Evolutionary conservation across 23 tunicate genomes (phyloP), one percentile per base, ranked within the genome.

Genomic region (Trididemnum clinides): DNA sequence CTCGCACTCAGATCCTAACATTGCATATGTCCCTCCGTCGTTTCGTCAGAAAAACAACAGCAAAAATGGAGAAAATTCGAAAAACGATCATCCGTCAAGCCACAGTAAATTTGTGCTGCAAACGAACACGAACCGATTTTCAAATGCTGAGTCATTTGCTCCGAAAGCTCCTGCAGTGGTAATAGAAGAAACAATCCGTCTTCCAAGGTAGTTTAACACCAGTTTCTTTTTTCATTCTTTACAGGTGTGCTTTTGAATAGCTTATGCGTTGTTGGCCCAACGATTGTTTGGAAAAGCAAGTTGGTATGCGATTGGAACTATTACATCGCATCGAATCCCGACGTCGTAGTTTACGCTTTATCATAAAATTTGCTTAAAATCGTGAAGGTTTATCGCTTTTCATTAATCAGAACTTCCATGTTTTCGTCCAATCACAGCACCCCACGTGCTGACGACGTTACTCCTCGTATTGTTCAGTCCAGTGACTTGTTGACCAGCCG

Each of bases 1-100:
- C n/a, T n/a, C n/a, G n/a, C n/a, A n/a, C 29, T 50, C 49, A 1
- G 88, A 85, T 57, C 88, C 88, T 1, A 85, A 85, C 82, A 85
- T 85, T 0, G 88, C 88, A 0, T 85, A 85, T 33, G 36, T 73
- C 3, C 88, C 88, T 22, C 74, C 63, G 15, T 26, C 65, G 4
- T 27, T 7, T 28, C 83, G 65, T 15, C 36, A 82, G 64, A 58
- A 33, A 23, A 82, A 82, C 35, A 34, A 2, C 26, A 27, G 25
- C 34, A n/a, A 23, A 1, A 27, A 21, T 50, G 30, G 59, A 12
- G 62, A 84, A 65, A 70, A 80, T 7, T 71, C 59, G 19, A 57
- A 39, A 34, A 70, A 84, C 44, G 34, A 70, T 51, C 50, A 49
- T 30, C 57, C 66, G 4, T 38, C 75, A 2, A 38, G 57, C 12